These are phyloP conservation scores for Campoletis sonorensis DNA, from an alignment of 1,140 invertebrate genomes.

Conservation along the genomic window DNA sequence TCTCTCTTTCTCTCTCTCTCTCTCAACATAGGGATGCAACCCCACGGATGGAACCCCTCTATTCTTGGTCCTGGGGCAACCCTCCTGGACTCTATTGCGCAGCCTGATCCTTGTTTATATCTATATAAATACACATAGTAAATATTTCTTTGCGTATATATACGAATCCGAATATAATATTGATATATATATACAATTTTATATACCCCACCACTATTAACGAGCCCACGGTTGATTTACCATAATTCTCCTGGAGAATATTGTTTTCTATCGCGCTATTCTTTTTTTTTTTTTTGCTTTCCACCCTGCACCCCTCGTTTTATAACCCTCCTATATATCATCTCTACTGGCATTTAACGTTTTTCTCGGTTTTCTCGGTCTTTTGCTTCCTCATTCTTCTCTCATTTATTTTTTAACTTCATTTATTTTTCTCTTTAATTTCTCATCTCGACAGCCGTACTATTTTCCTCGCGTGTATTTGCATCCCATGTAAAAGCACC, in stretches of 20 bases:
- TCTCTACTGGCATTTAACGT: background rate
- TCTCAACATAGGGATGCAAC: background rate
- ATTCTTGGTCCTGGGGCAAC: too few species aligned
- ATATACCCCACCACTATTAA: background rate
- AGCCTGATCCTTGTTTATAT: background rate
- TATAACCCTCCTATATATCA: conserved; percentile 3
- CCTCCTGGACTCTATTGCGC: background rate
- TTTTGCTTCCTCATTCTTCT: background rate
- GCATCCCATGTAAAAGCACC: too few species aligned
- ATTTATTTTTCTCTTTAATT: too few species aligned
- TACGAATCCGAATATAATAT: background rate
- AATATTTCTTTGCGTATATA: background rate
- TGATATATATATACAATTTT: background rate
- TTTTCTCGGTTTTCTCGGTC: background rate
- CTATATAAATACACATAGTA: background rate
- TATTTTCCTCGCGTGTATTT: too few species aligned
- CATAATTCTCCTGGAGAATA: background rate
- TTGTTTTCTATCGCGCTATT: background rate
- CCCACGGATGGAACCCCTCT: background rate
- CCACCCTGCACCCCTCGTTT: background rate
- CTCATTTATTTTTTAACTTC: background rate
- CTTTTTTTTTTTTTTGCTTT: too few species aligned
- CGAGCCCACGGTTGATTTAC: conserved; percentile 7
- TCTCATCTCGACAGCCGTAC: background rate
- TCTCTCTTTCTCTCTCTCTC: too few species aligned